These are phyloP conservation scores for Zoanthus solanderi DNA, from an alignment of 92 coral and sea anemone species.

Conservation along the genomic window DNA sequence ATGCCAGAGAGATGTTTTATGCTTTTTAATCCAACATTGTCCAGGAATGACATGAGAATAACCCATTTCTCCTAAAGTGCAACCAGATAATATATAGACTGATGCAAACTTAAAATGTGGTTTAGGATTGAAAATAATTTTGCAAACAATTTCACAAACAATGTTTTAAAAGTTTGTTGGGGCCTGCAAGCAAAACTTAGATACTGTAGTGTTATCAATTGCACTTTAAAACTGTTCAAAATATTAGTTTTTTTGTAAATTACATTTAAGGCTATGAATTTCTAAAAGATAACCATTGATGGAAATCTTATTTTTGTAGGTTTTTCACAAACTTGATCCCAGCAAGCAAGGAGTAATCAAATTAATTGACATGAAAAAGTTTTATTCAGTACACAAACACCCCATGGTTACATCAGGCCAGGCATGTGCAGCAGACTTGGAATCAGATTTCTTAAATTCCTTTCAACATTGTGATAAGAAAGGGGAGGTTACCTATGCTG, in stretches of 20 bases:
- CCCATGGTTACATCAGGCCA: conserved; percentile 91
- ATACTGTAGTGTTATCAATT: too few species aligned
- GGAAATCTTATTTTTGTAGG: conserved; percentile 59
- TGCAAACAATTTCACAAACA: too few species aligned
- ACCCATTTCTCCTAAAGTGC: too few species aligned
- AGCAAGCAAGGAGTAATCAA: conserved; percentile 88
- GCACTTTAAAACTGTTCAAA: too few species aligned
- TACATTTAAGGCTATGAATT: not conserved
- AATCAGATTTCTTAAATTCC: conserved; percentile 76
- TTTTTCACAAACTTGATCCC: conserved; percentile 93
- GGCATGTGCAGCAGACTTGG: conserved; percentile 78
- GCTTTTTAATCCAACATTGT: too few species aligned
- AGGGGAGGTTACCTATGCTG: conserved; percentile 96
- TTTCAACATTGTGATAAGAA: conserved; percentile 85
- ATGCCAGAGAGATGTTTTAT: too few species aligned
- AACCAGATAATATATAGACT: too few species aligned
- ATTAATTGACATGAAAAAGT: conserved; percentile 84
- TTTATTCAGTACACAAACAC: conserved; percentile 87
- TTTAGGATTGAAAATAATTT: too few species aligned
- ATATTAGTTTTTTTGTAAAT: not conserved
- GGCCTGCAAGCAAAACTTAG: too few species aligned
- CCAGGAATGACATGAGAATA: too few species aligned
- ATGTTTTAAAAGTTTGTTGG: too few species aligned
- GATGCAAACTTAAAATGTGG: too few species aligned
- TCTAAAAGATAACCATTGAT: not conserved